Evolutionary conservation across 2,888 invertebrate genomes (phyloP), one percentile per base, ranked within the genome.

Genomic region (Macrophya alboannulata): DNA sequence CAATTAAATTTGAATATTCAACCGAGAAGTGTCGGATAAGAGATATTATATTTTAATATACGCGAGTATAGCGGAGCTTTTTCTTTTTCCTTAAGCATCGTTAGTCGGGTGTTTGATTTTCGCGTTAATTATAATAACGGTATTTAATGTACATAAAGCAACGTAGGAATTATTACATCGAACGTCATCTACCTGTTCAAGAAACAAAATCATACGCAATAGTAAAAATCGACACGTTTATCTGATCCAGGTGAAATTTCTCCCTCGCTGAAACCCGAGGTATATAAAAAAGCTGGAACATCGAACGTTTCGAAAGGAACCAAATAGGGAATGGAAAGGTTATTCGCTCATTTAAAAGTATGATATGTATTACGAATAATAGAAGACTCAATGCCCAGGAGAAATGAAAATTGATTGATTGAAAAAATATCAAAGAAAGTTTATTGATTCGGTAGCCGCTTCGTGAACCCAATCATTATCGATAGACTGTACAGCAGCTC

Each of bases 1-100:
- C 81, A 81, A 81, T 81, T 81, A 81, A 40, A 51, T 59, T 40
- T 40, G 62, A 59, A 59, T 43, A 62, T 81, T 81, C 62, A 81
- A 81, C 62, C 43, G 81, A 59, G 40, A 59, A 62, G 81, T 59
- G 62, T 81, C 59, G 81, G 43, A 25, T 15, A 17, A 51, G 55
- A 31, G 77, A 43, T 37, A 9, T 77, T 37, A 55, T 77, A 51
- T 31, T 77, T 40, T 40, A 25, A 55, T 79, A 25, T 10, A 17
- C 8, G 81, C 40, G 81, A 31, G 31, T 31, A 31, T 43, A 51
- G 81, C 48, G n/a, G 76, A 48, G 25, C n/a, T 8, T 72, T 43
- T 48, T 25, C 0, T 65, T 65, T 21, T 48, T 48, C 9, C 48
- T 25, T 21, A 21, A 76, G 40, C 71, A 71, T 76, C 25, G 76